Base-by-base conservation (phyloP, 2,888 invertebrate species). In the Phymatocera aterrima region DNA sequence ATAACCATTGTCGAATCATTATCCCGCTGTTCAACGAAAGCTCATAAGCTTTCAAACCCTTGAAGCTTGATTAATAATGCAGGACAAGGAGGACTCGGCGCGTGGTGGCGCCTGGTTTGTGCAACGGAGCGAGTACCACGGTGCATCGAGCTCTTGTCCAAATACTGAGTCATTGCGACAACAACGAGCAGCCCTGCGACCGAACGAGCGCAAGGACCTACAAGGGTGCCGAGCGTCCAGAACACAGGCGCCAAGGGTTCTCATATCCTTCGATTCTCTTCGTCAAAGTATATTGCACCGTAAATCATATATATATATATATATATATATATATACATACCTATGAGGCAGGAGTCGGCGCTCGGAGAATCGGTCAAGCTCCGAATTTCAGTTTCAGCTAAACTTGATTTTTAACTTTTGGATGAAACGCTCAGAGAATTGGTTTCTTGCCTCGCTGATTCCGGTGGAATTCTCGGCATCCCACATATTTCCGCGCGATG, bases 81-180 rank as follows among this genome's bases (percentile, higher is more conserved):
- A 68, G 68, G 43, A 24, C 8, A 43, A 46, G 24, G 43, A 68
- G 68, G 46, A 68, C 68, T 43, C 24, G 68, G 46, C 68, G 40
- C 68, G 68, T 68, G 68, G 68, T 68, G 68, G 46, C 68, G 24
- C 68, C 43, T 68, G 68, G 68, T 68, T 68, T 43, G 46, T 46
- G 54, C 51, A 72, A 57, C 57, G 37, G 60, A 57, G 28, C 57
- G 57, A 57, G 57, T 75, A 46, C 54, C 57, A 10, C 57, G 75
- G 24, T 57, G 64, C 80, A 79, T 61, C 82, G 85, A 86, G 85
- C 80, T 82, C 85, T 85, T 88, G 85, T 87, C 85, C 86, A 89
- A 89, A 89, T 88, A 89, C 87, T 88, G 89, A 89, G 87, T 89
- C 89, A 89, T 86, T 87, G 83, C 82, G 85, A 87, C 87, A 89